These are phyloP conservation scores for Euschistus heros DNA, from an alignment of 1,140 invertebrate genomes.

Conservation along the genomic window DNA sequence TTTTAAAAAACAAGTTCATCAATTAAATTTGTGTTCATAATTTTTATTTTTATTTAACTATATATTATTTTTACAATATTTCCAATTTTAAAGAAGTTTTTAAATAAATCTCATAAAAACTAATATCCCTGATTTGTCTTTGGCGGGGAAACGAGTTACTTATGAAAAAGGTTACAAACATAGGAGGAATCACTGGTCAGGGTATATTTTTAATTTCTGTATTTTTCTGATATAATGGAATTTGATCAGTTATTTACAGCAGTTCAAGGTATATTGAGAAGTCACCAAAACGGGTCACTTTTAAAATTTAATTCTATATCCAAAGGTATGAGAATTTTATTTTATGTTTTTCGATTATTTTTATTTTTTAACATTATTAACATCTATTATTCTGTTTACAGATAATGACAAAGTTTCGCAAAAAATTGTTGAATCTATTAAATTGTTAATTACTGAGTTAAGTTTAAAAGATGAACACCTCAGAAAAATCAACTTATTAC, in stretches of 20 bases:
- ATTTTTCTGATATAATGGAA: constrained; percentile 16
- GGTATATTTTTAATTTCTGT: too few relatives aligned
- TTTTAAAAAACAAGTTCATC: too few relatives aligned
- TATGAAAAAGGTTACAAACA: too few relatives aligned
- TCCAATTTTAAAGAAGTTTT: too few relatives aligned
- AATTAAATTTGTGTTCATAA: too few relatives aligned
- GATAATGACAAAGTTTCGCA: constrained; percentile 1
- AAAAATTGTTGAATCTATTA: background rate
- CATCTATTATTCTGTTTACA: background rate
- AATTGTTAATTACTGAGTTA: background rate
- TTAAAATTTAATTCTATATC: background rate
- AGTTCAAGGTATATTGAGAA: constrained; percentile 6
- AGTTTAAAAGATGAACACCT: constrained; percentile 9
- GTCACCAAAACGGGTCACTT: background rate
- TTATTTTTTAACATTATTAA: background rate
- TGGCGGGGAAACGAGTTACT: too few relatives aligned
- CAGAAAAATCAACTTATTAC: constrained; percentile 5
- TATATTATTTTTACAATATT: too few relatives aligned
- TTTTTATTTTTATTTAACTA: too few relatives aligned
- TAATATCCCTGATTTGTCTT: too few relatives aligned
- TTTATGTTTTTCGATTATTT: background rate
- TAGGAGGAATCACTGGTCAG: too few relatives aligned
- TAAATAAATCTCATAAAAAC: too few relatives aligned
- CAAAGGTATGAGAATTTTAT: background rate
- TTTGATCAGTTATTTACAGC: constrained; percentile 18